phyloP scores from a whole-genome alignment of 2,113 vertebrate species.

The Apodemus speciosus region DNA sequence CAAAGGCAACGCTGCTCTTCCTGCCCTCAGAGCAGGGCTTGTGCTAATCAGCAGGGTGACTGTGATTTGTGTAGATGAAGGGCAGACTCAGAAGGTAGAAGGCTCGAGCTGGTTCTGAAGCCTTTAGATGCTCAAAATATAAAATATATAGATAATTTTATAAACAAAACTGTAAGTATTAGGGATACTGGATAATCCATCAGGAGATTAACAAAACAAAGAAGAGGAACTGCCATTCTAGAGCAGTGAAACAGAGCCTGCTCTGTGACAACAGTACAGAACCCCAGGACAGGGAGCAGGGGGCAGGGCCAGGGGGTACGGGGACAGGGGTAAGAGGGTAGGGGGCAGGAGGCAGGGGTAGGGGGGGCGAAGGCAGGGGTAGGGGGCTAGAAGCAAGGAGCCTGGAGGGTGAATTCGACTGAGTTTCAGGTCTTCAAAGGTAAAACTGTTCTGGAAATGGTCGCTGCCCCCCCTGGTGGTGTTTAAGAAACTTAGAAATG shows the following conservation, averaged over 20 bases:
- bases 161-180: conserved; percentile 7
- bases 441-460: background rate
- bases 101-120: background rate
- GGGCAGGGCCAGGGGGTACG: too few species aligned
- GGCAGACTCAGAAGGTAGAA: background rate
- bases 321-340: rapidly evolving
- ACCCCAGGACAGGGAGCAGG: too few species aligned
- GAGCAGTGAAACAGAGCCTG: background rate
- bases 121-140: background rate
- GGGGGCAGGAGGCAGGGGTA: too few species aligned
- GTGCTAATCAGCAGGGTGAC: background rate
- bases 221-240: background rate
- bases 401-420: too few species aligned
- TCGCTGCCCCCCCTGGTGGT: conserved; percentile 54
- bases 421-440: background rate
- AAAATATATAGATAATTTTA: background rate
- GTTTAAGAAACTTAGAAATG: background rate
- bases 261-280: background rate
- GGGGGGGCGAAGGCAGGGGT: background rate
- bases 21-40: background rate
- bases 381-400: background rate
- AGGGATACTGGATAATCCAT: background rate
- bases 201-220: conserved; percentile 38
- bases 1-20: background rate
- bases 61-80: background rate